Evolutionary conservation across 2,888 invertebrate genomes (phyloP).

Genomic region (Melinopterus prodromus): DNA sequence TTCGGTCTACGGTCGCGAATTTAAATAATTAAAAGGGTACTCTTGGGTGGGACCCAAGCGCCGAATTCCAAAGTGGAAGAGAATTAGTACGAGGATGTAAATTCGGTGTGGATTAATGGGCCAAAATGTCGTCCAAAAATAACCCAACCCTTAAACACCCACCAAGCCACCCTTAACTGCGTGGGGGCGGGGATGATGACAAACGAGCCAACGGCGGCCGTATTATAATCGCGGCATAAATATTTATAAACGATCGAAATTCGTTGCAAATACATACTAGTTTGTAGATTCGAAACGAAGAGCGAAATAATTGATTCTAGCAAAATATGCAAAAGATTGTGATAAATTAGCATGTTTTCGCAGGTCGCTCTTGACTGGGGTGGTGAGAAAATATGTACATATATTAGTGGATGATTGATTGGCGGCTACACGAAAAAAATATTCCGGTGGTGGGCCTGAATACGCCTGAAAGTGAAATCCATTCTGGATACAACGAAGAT

Average conservation of each 20-base stretch:
- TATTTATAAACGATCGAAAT: conserved; percentile 4
- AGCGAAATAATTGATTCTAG: background rate
- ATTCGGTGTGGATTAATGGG: background rate
- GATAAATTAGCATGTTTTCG: background rate
- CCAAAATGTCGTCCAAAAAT: background rate
- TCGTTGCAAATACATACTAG: background rate
- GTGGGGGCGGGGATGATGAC: background rate
- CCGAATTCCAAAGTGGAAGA: background rate
- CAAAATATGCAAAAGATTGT: background rate
- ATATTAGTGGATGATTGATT: background rate
- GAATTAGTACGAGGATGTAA: background rate
- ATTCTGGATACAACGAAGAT: too few species aligned
- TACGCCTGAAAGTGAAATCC: too few species aligned
- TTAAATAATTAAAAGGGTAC: background rate
- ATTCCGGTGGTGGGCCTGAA: background rate
- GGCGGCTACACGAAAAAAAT: background rate
- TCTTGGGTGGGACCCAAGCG: background rate
- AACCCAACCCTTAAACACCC: background rate
- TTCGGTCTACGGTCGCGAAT: background rate
- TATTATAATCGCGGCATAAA: background rate
- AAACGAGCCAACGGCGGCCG: background rate
- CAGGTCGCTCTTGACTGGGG: background rate
- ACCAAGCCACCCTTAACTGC: background rate
- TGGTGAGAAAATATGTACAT: conserved; percentile 4
- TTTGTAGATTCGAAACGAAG: background rate